Percentiles rank a stretch among this genome's conserved stretches.
phyloP scores from a whole-genome alignment of 2,888 invertebrate genomes.

The Eledone cirrhosa region DNA sequence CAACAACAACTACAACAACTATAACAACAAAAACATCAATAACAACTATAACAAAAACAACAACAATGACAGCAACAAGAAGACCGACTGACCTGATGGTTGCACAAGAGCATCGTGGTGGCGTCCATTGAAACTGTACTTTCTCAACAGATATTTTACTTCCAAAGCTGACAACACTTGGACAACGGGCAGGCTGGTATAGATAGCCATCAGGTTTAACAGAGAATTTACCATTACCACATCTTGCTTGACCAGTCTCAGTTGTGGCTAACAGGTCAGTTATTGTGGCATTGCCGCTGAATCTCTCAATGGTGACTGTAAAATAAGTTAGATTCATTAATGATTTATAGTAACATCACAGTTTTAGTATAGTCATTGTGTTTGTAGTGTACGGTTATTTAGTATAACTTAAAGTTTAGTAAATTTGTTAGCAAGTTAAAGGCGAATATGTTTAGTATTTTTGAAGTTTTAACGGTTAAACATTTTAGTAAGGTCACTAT shows the following conservation, averaged over 20 bases:
- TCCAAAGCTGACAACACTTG: conserved; percentile 40
- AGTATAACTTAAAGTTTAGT: too few relatives aligned
- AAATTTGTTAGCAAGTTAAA: too few relatives aligned
- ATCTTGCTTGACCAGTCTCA: conserved; percentile 32
- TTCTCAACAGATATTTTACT: conserved; percentile 35
- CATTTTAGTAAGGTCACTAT: too few relatives aligned
- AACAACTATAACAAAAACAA: background rate
- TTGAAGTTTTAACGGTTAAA: too few relatives aligned
- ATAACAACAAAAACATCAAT: background rate
- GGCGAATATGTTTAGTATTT: too few relatives aligned
- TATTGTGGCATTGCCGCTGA: conserved; percentile 27
- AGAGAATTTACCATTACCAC: conserved; percentile 38
- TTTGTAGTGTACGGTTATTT: too few relatives aligned
- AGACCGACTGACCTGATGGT: conserved; percentile 36
- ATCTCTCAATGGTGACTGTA: conserved; percentile 32
- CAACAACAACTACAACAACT: background rate
- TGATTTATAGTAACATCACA: too few relatives aligned
- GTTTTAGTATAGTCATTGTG: too few relatives aligned
- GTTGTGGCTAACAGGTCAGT: conserved; percentile 34
- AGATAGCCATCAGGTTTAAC: conserved; percentile 32
- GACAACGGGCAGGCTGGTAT: conserved; percentile 38
- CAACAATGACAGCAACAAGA: background rate
- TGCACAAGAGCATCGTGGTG: conserved; percentile 44
- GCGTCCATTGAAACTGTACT: conserved; percentile 39
- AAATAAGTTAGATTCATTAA: background rate